Percentiles rank a stretch among this genome's conserved stretches.
Conservation (phyloP, 53 echinoderm and acorn worm species). For the Echinarachnius parma region DNA sequence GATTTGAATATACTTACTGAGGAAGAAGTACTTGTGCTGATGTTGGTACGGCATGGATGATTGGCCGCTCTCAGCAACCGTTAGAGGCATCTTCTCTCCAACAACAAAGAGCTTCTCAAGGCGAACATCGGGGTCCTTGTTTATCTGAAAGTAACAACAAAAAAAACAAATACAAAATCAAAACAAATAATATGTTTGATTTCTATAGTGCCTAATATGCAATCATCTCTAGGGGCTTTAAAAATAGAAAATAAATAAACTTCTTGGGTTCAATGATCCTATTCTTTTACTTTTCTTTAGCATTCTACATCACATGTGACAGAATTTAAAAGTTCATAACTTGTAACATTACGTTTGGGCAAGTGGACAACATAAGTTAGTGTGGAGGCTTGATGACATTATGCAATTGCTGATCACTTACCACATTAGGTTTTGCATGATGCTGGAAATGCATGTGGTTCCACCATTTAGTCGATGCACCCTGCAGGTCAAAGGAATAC, state of each 20-base stretch:
- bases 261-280: neutral
- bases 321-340: too few species aligned
- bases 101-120: constrained; percentile 87
- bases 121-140: constrained; percentile 93
- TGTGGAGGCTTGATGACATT: too few species aligned
- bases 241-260: too few species aligned
- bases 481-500: constrained; percentile 44
- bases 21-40: constrained; percentile 90
- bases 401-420: too few species aligned
- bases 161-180: too few species aligned
- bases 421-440: constrained; percentile 96
- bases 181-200: too few species aligned
- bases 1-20: constrained; percentile 93
- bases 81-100: constrained; percentile 86
- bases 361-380: too few species aligned
- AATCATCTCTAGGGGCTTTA: too few species aligned
- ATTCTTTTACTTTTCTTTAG: too few species aligned
- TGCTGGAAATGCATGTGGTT: constrained; percentile 96
- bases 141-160: constrained; percentile 33
- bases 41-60: constrained; percentile 84
- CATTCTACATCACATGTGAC: too few species aligned
- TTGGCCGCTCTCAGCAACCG: constrained; percentile 54
- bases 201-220: too few species aligned
- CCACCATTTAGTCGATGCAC: constrained; percentile 93
- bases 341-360: too few species aligned